Evolutionary conservation across 2,888 invertebrate genomes (phyloP), one percentile per base, ranked within the genome.

Genomic region (Leuctra nigra): DNA sequence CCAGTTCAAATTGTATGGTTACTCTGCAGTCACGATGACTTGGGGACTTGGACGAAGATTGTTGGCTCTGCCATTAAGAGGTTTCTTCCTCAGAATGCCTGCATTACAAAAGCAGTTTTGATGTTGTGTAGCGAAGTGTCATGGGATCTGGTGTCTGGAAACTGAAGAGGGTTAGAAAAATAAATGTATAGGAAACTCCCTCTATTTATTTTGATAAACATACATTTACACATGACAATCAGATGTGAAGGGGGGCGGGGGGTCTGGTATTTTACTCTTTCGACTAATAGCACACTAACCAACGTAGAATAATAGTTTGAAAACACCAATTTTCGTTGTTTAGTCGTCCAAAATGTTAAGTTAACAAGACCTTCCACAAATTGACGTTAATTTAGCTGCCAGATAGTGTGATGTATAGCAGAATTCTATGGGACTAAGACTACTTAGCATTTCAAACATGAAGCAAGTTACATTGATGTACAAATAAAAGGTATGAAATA

Each of bases 201-300:
- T 44, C 36, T 44, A 25, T 54, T 39, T 39, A 20, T 22, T 39
- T 39, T 54, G 54, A 41, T 36, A 46, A 46, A 25, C 48, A 55
- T 44, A 56, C 56, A 52, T 56, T 52, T 56, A 56, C 56, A 56
- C 56, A 52, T 50, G 56, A 56, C 56, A 52, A 56, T 52, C 52
- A 56, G 44, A 22, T 44, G 44, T 18, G 23, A 44, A 44, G 44
- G 44, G 18, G n/a, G n/a, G n/a, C n/a, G n/a, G n/a, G n/a, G n/a
- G n/a, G n/a, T n/a, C n/a, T n/a, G n/a, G n/a, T n/a, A 7, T 54
- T 18, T 46, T 14, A 46, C 25, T 14, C 44, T 50, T 48, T 22
- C 20, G 52, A 56, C 56, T 56, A 56, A 35, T 41, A 50, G 50
- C 52, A 56, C 56, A 56, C 52, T 44, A 52, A 41, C 38, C 41